Evolutionary conservation across 2,113 vertebrate species (phyloP).

Genomic region (Lucifuga dentata): DNA sequence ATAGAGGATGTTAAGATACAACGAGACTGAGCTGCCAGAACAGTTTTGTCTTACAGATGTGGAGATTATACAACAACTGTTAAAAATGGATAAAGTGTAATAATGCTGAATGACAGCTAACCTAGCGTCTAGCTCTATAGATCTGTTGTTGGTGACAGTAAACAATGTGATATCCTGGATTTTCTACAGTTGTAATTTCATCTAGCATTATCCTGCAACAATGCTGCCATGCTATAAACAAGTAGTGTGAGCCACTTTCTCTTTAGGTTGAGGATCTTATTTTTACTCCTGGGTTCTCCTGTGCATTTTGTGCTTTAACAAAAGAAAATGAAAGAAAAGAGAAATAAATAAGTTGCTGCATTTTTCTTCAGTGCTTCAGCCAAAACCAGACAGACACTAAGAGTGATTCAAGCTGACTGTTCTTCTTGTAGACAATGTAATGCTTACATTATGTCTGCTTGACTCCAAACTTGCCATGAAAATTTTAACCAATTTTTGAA

Average conservation of each 20-base stretch:
- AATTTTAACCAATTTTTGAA: too few relatives aligned
- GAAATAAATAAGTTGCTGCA: not conserved
- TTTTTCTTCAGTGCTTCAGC: too few relatives aligned
- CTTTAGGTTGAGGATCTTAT: slow-evolving; percentile 22
- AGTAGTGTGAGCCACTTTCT: slow-evolving; percentile 24
- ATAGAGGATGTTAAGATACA: slow-evolving; percentile 9
- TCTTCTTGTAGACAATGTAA: too few relatives aligned
- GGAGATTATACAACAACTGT: not conserved
- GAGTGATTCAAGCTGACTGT: too few relatives aligned
- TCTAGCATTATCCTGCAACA: not conserved
- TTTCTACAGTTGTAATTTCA: slow-evolving; percentile 26
- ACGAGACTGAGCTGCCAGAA: slow-evolving; percentile 8
- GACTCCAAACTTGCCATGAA: too few relatives aligned
- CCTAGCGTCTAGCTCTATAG: not conserved
- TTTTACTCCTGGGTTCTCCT: slow-evolving; percentile 18
- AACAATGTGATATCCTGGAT: not conserved
- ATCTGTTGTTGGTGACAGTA: slow-evolving; percentile 14
- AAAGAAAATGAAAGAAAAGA: slow-evolving; percentile 16
- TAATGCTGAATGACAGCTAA: not conserved
- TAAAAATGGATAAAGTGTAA: not conserved
- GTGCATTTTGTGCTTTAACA: not conserved
- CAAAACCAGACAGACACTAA: too few relatives aligned
- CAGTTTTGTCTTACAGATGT: slow-evolving; percentile 1
- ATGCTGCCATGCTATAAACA: slow-evolving; percentile 47
- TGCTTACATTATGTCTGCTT: too few relatives aligned